Evolutionary conservation across 1,140 invertebrate species (phyloP).

Genomic region (Musca domestica): DNA sequence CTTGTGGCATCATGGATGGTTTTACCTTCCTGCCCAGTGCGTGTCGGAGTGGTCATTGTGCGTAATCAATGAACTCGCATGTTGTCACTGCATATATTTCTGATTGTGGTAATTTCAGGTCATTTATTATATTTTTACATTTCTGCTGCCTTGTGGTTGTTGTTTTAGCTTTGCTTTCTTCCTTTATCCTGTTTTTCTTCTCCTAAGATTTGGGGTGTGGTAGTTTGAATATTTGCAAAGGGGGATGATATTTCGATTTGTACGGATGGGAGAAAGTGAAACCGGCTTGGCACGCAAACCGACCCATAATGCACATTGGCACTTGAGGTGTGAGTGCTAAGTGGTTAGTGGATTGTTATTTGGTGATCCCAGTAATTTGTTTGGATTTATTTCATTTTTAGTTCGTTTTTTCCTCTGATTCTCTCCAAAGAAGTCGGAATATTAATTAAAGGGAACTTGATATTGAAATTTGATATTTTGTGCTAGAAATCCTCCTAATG

Average conservation of each 20-base stretch:
- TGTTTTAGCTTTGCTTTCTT: background rate
- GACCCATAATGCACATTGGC: no score
- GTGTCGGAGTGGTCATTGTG: conserved; percentile 10
- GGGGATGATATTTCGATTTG: no score
- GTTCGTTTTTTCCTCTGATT: no score
- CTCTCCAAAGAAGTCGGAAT: background rate
- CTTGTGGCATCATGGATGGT: no score
- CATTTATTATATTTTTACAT: conserved; percentile 13
- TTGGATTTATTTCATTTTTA: conserved; percentile 3
- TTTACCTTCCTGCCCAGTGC: background rate
- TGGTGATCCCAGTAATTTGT: conserved; percentile 10
- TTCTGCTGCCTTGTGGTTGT: background rate
- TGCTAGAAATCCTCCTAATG: background rate
- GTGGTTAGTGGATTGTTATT: background rate
- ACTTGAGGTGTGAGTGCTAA: conserved; percentile 13
- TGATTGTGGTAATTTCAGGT: conserved; percentile 13
- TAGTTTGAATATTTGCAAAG: no score
- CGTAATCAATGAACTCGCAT: conserved; percentile 19
- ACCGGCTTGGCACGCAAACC: no score
- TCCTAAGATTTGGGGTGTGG: no score
- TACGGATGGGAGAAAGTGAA: no score
- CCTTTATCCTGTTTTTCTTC: no score
- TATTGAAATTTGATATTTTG: conserved; percentile 15
- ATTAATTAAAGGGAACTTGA: conserved; percentile 17
- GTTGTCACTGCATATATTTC: conserved; percentile 12